These are phyloP conservation scores for Tineola bisselliella DNA, from an alignment of 2,888 invertebrate genomes.

Conservation along the genomic window DNA sequence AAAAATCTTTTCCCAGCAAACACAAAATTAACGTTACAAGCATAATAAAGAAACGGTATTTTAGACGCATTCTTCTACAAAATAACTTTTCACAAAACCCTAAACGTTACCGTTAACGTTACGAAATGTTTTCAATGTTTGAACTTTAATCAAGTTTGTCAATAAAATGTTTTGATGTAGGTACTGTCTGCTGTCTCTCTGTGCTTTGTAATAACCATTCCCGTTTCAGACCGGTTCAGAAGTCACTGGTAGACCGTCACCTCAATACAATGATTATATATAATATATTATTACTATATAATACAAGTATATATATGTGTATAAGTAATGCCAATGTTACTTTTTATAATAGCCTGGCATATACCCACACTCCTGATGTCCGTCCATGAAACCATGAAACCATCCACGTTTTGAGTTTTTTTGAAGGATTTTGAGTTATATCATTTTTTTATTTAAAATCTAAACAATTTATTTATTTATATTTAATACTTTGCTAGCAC, in stretches of 20 bases:
- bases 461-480: too few relatives aligned
- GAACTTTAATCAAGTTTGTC: neutral
- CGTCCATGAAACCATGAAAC: too few relatives aligned
- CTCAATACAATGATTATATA: constrained; percentile 26
- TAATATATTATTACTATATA: too few relatives aligned
- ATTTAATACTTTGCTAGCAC: too few relatives aligned
- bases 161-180: constrained; percentile 3
- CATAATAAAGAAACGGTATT: neutral
- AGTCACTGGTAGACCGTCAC: constrained; percentile 45
- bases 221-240: constrained; percentile 21
- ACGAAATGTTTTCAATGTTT: neutral
- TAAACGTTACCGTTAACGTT: neutral
- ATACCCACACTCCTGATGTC: too few relatives aligned
- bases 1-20: neutral
- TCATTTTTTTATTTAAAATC: too few relatives aligned
- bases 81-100: neutral
- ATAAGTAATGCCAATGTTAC: too few relatives aligned
- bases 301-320: too few relatives aligned
- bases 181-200: neutral
- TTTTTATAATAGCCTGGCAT: too few relatives aligned
- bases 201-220: neutral
- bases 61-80: neutral
- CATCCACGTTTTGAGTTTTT: too few relatives aligned
- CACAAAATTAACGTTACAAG: neutral
- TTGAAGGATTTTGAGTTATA: too few relatives aligned